These are phyloP conservation scores for Taeniopygia guttata DNA, from an alignment of 2,797 vertebrate genomes.

Conservation along the genomic window DNA sequence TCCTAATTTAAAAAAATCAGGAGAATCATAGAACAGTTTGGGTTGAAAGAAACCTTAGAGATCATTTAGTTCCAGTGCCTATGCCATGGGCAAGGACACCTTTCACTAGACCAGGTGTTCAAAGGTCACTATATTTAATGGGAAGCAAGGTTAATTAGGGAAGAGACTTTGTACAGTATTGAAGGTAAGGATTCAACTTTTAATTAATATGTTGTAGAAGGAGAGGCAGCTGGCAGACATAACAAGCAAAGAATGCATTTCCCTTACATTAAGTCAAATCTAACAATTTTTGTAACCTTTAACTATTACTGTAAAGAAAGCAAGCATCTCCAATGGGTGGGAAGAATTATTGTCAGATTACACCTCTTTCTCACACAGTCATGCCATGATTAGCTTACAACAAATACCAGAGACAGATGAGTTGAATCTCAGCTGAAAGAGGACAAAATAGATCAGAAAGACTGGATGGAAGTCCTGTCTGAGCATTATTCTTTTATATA, in stretches of 20 bases:
- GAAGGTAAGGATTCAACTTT: not conserved
- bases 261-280: not conserved
- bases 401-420: not conserved
- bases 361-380: not conserved
- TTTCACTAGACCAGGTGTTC: not conserved
- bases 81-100: too few species aligned
- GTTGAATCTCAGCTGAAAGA: not conserved
- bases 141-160: not conserved
- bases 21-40: not conserved
- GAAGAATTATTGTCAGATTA: not conserved
- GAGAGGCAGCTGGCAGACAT: not conserved
- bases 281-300: not conserved
- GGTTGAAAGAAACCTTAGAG: not conserved
- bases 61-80: not conserved
- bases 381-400: not conserved
- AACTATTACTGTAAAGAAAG: not conserved
- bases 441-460: not conserved
- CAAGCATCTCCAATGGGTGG: not conserved
- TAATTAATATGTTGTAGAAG: not conserved
- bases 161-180: not conserved
- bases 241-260: not conserved
- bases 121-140: rapidly evolving
- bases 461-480: not conserved
- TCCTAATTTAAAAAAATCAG: not conserved
- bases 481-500: not conserved